Percentiles rank a stretch among this genome's conserved stretches.
Conservation (phyloP, 2,797 vertebrate species). For the Microctenopoma lineatum region DNA sequence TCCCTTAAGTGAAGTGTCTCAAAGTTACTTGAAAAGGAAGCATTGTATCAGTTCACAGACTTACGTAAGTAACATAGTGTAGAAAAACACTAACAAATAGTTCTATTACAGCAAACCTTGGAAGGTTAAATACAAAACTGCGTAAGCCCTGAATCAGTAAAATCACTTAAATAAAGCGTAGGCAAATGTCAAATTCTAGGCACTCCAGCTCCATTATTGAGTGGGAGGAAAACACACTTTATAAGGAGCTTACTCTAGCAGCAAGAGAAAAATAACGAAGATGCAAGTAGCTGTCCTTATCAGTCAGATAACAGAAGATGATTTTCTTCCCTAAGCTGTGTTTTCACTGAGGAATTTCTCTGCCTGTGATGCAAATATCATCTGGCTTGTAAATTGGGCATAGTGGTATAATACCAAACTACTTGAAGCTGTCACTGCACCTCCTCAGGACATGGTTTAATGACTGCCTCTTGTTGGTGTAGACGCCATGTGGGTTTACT, state of each 20-base stretch:
- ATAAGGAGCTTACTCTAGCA: slow-evolving; percentile 67
- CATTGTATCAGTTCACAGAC: slow-evolving; percentile 38
- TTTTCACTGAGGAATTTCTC: slow-evolving; percentile 66
- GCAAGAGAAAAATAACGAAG: slow-evolving; percentile 30
- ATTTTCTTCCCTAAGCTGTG: slow-evolving; percentile 66
- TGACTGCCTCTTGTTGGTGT: slow-evolving; percentile 66
- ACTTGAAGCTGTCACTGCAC: slow-evolving; percentile 68
- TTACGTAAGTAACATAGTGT: slow-evolving; percentile 20
- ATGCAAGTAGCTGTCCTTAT: slow-evolving; percentile 60
- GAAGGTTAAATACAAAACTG: slow-evolving; percentile 38
- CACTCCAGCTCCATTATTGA: slow-evolving; percentile 47
- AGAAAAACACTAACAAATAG: slow-evolving; percentile 14
- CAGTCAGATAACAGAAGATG: slow-evolving; percentile 69
- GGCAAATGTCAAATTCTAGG: slow-evolving; percentile 36
- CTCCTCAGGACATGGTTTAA: slow-evolving; percentile 77
- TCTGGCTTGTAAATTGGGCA: slow-evolving; percentile 71
- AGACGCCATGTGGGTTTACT: slow-evolving; percentile 51
- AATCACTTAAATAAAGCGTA: slow-evolving; percentile 46
- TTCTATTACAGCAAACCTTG: slow-evolving; percentile 28
- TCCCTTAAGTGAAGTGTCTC: slow-evolving; percentile 36
- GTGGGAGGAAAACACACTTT: slow-evolving; percentile 34
- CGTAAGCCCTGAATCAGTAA: slow-evolving; percentile 38
- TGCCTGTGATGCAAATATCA: slow-evolving; percentile 73
- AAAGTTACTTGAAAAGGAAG: slow-evolving; percentile 30
- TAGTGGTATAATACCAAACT: slow-evolving; percentile 63